Conservation (phyloP, 2,888 invertebrate genomes). For the Drosophila recens region DNA sequence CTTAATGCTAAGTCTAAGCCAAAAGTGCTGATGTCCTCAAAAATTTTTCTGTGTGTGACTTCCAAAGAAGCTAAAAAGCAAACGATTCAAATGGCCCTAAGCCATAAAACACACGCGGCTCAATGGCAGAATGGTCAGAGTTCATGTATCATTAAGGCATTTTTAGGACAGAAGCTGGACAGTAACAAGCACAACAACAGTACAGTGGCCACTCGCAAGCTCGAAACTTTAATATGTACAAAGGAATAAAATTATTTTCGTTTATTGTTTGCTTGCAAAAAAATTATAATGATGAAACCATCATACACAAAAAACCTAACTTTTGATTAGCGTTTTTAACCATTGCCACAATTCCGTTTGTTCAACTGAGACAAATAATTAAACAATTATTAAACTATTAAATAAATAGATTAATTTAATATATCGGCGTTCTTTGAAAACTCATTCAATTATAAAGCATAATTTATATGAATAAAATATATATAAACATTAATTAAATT, state of each 20-base stretch:
- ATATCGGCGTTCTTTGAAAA: neutral
- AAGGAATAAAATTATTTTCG: neutral
- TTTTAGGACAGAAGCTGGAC: slow-evolving; percentile 41
- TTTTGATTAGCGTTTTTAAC: too few species aligned
- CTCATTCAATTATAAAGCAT: neutral
- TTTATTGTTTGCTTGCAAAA: too few species aligned
- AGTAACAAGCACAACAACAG: slow-evolving; percentile 39
- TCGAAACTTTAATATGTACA: neutral
- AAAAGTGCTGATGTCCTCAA: slow-evolving; percentile 67
- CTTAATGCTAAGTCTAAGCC: slow-evolving; percentile 39
- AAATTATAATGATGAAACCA: too few species aligned
- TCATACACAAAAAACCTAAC: too few species aligned
- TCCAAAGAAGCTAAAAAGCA: slow-evolving; percentile 52
- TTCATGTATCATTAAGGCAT: slow-evolving; percentile 75
- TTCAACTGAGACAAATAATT: too few species aligned
- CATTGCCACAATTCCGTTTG: too few species aligned
- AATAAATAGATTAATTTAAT: neutral
- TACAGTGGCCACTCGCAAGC: neutral
- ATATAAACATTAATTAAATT: neutral
- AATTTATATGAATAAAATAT: neutral
- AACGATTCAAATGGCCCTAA: slow-evolving; percentile 67
- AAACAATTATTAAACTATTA: neutral
- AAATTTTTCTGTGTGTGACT: slow-evolving; percentile 21
- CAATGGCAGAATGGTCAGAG: slow-evolving; percentile 66
- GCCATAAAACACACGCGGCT: slow-evolving; percentile 79